Conservation (phyloP, 1,140 invertebrate genomes). For the Daktulosphaira vitifoliae region DNA sequence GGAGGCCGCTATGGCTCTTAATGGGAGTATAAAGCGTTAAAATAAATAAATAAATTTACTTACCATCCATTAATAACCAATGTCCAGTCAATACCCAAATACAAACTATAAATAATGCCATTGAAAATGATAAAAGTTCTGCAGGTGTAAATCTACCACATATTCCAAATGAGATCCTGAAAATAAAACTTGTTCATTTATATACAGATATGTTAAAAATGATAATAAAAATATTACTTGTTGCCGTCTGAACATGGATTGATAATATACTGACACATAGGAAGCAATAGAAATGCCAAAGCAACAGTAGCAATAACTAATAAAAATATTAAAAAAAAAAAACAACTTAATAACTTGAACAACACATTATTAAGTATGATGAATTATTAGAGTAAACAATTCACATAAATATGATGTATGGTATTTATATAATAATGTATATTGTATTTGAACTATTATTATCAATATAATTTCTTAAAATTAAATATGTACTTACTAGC, state of each 20-base stretch:
- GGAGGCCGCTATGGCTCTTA: too few species aligned
- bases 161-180: conserved; percentile 78
- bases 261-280: conserved; percentile 94
- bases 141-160: conserved; percentile 86
- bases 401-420: too few species aligned
- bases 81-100: conserved; percentile 95
- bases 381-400: too few species aligned
- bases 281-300: conserved; percentile 86
- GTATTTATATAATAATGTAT: too few species aligned
- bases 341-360: conserved; percentile 9
- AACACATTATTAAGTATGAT: too few species aligned
- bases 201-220: neutral
- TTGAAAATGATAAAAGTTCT: conserved; percentile 84
- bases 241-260: conserved; percentile 74
- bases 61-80: conserved; percentile 95
- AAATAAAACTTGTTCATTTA: conserved; percentile 27
- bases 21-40: too few species aligned
- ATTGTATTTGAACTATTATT: too few species aligned
- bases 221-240: conserved; percentile 46
- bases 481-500: conserved; percentile 63
- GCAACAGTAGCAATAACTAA: conserved; percentile 93
- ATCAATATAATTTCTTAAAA: conserved; percentile 23
- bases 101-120: conserved; percentile 88
- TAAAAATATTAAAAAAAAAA: conserved; percentile 44
- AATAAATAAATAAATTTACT: conserved; percentile 37